These are phyloP conservation scores for Propsilocerus akamusi DNA, from an alignment of 1,140 invertebrate species.

Conservation along the genomic window DNA sequence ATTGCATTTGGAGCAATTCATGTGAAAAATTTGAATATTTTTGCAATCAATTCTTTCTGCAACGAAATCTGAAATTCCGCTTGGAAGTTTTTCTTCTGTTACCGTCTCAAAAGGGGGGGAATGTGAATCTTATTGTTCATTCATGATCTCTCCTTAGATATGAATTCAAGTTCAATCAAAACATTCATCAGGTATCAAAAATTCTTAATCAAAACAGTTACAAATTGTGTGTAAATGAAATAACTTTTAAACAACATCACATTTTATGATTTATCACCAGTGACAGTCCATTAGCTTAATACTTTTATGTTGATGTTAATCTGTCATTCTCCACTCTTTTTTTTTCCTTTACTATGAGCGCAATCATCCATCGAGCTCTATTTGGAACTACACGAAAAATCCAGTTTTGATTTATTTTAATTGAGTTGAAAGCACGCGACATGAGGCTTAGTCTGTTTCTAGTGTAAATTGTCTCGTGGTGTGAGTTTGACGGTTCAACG, in stretches of 20 bases:
- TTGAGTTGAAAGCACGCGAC: too few species aligned
- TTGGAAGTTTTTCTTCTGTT: neutral
- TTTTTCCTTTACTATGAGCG: neutral
- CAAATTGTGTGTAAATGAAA: neutral
- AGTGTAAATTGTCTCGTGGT: too few species aligned
- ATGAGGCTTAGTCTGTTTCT: too few species aligned
- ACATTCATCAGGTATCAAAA: neutral
- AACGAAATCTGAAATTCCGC: too few species aligned
- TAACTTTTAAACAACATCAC: neutral
- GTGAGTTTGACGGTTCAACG: too few species aligned
- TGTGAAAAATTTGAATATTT: too few species aligned
- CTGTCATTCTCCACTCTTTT: constrained; percentile 3
- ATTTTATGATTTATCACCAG: neutral
- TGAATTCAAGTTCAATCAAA: neutral
- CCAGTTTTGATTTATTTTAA: constrained; percentile 4
- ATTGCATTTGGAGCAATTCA: too few species aligned
- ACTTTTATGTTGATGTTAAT: constrained; percentile 4
- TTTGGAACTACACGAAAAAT: too few species aligned
- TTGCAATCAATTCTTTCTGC: too few species aligned
- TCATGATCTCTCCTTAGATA: neutral
- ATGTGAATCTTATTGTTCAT: neutral
- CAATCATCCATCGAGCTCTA: too few species aligned
- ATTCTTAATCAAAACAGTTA: neutral
- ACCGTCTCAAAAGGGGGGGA: neutral
- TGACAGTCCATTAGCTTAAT: constrained; percentile 1